Conservation (phyloP, 2,888 invertebrate genomes). For the Pseudococcus longispinus region DNA sequence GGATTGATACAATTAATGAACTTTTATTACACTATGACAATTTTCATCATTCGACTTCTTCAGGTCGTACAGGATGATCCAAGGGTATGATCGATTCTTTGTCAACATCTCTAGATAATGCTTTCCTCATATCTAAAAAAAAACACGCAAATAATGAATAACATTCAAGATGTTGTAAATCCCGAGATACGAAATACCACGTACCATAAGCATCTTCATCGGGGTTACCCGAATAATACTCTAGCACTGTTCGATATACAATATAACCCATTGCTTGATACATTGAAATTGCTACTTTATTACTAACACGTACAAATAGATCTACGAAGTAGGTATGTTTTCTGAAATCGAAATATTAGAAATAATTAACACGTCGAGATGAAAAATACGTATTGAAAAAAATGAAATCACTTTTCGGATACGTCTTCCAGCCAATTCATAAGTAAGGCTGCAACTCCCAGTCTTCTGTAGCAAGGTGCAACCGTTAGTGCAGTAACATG, state of each 20-base stretch:
- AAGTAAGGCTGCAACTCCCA: slow-evolving; percentile 89
- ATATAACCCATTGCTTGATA: slow-evolving; percentile 95
- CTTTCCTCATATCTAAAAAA: slow-evolving; percentile 95
- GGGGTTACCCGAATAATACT: slow-evolving; percentile 97
- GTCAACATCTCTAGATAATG: slow-evolving; percentile 87
- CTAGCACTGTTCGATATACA: slow-evolving; percentile 93
- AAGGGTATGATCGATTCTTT: slow-evolving; percentile 93
- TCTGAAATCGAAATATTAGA: slow-evolving; percentile 65
- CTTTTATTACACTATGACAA: neutral
- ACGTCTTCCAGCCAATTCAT: slow-evolving; percentile 96
- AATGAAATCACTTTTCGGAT: slow-evolving; percentile 75
- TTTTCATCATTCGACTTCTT: slow-evolving; percentile 77
- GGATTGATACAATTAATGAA: neutral
- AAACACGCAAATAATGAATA: slow-evolving; percentile 60
- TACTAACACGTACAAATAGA: slow-evolving; percentile 96
- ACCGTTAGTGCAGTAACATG: slow-evolving; percentile 98
- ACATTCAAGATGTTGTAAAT: neutral
- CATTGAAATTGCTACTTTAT: slow-evolving; percentile 97
- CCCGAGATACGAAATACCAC: slow-evolving; percentile 53
- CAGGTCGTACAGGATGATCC: slow-evolving; percentile 91
- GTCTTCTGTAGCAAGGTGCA: slow-evolving; percentile 88
- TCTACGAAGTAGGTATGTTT: slow-evolving; percentile 97
- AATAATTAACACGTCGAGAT: slow-evolving; percentile 58
- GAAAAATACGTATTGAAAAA: slow-evolving; percentile 64
- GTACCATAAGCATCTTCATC: slow-evolving; percentile 99